phyloP scores from a whole-genome alignment of 1,140 invertebrate species.

The Papilio aristodemus region DNA sequence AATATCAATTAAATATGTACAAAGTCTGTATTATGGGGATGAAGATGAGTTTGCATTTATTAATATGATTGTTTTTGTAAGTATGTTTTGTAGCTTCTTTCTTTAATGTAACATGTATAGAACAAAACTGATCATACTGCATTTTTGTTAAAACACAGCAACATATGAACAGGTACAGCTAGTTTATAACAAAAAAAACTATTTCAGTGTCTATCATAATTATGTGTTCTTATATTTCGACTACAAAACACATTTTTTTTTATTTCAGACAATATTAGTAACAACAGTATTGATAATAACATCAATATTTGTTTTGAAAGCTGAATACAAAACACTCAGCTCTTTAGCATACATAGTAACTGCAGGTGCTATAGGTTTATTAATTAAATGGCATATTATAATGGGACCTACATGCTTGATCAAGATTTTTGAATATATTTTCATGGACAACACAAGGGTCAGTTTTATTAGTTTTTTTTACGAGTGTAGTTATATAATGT shows the following conservation, averaged over 20 bases:
- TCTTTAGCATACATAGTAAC: slow-evolving; percentile 44
- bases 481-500: no score
- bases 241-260: slow-evolving; percentile 28
- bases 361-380: slow-evolving; percentile 42
- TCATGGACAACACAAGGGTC: slow-evolving; percentile 52
- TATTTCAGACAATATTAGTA: slow-evolving; percentile 65
- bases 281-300: slow-evolving; percentile 62
- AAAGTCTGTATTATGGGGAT: slow-evolving; percentile 39
- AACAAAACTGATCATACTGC: no score
- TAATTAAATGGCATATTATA: slow-evolving; percentile 48
- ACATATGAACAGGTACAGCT: no score
- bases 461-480: slow-evolving; percentile 18
- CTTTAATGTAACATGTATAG: neutral
- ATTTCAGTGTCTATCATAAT: no score
- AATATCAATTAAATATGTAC: slow-evolving; percentile 40
- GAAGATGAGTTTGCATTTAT: slow-evolving; percentile 53
- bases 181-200: no score
- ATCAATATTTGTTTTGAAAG: slow-evolving; percentile 50
- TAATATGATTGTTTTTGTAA: slow-evolving; percentile 58
- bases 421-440: slow-evolving; percentile 49
- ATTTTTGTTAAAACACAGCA: no score
- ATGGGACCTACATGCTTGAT: slow-evolving; percentile 49
- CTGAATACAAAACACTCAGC: slow-evolving; percentile 44
- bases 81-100: slow-evolving; percentile 38
- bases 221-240: no score